Base-by-base conservation (phyloP, 2,888 invertebrate genomes). In the Nysson spinosus region DNA sequence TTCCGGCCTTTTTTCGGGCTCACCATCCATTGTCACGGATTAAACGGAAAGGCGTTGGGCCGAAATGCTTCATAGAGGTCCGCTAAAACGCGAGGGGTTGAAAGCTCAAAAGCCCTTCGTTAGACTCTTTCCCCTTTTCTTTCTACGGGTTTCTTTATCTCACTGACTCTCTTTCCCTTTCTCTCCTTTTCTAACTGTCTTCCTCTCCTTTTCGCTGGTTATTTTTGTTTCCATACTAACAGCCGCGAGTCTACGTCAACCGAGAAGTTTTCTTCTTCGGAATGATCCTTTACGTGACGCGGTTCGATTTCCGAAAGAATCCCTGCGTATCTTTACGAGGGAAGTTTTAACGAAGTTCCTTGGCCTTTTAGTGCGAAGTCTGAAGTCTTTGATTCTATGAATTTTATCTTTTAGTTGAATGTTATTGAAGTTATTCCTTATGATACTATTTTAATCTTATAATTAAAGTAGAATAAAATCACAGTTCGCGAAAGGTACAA, bases 11-110 rank as follows among this genome's bases (percentile, higher is more conserved):
- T 63, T 67, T 69, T 55, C 40, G 65, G 44, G 26, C 30, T 35
- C 19, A 16, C 30, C 35, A 5, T 19, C 60, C 49, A 72, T 72
- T 73, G 63, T 72, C 67, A 55, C 57, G 56, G 56, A 70, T 70
- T 73, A 57, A 63, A 66, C 69, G 71, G 54, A 58, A 68, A 39
- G 66, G 66, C 32, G 60, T 30, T 12, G 44, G 39, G 42, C 57
- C 57, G 44, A 63, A 67, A 74, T 49, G 35, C 56, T 55, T 42
- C 44, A 52, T 44, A 49, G 42, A 49, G 44, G 24, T 56, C 37
- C 52, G 56, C 16, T 50, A 40, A 60, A 62, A 40, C 61, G 39
- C 32, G 32, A 11, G 43, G 19, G 20, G 35, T 35, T 7, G 11
- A 20, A 17, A 12, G 28, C 51, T 52, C 37, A 40, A 58, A 55